Evolutionary conservation across 2,797 vertebrate species (phyloP).

Genomic region (Clarias platycephalus): DNA sequence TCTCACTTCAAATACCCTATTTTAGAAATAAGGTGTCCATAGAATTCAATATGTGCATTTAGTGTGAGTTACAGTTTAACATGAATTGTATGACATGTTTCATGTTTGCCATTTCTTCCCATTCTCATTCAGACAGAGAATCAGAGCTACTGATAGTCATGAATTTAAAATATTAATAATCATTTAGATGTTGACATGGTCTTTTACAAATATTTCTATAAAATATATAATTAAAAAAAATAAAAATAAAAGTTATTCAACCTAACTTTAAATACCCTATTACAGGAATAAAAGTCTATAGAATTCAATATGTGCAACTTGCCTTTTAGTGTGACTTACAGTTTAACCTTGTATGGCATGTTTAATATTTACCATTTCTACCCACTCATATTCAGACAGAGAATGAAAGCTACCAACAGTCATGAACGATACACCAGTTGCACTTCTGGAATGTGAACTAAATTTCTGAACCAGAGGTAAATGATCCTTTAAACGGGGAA

Average conservation of each 20-base stretch:
- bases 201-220: too few species aligned
- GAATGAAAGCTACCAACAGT: neutral
- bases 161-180: too few species aligned
- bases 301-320: slow-evolving; percentile 2
- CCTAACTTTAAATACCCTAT: neutral
- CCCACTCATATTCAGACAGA: neutral
- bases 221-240: too few species aligned
- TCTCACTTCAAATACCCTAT: neutral
- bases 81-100: neutral
- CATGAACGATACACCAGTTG: neutral
- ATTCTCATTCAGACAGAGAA: neutral
- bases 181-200: too few species aligned
- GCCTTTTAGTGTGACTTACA: neutral
- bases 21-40: neutral
- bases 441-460: neutral
- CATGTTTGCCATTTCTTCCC: neutral
- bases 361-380: neutral
- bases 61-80: neutral
- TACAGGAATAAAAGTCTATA: neutral
- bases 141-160: too few species aligned
- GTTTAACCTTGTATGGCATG: neutral
- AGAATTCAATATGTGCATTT: slow-evolving; percentile 1
- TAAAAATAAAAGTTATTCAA: too few species aligned
- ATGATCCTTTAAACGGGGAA: neutral
- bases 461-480: neutral